Base-by-base conservation (phyloP, 2,797 vertebrate species). In the Linurgus olivaceus region DNA sequence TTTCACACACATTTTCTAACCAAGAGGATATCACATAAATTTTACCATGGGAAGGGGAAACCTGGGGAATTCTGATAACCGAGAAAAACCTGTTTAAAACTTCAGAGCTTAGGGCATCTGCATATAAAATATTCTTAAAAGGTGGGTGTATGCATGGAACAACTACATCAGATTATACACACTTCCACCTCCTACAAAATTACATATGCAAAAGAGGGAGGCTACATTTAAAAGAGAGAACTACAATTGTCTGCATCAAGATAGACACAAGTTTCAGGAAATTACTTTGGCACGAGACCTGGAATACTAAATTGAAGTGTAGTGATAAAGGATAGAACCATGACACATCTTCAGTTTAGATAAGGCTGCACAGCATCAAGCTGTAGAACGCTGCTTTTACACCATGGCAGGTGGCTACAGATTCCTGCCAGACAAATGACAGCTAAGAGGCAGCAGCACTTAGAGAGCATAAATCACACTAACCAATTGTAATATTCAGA, bases 211-310 rank as follows among this genome's bases (percentile, higher is more conserved):
- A 93, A 94, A 90, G 76, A 94, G 51, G 70, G 58, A 96, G 54
- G 54, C 48, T 91, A 47, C 58, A 66, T 81, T 73, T 83, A 70
- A 77, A 95, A 94, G 19, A 54, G 35, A 54, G 40, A 84, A n/a
- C 35, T 89, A 42, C 68, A 80, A 45, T 81, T 83, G 75, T 62
- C 68, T 93, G 26, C 12, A 95, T 95, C 72, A 86, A 94, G 91
- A 93, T 80, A 92, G 84, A 72, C 47, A 40, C 57, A 80, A 62
- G 75, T 38, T 90, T 72, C 85, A 93, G 92, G 95, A 97, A 96
- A 91, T 88, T 3, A 90, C 91, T 88, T 97, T 93, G 94, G 91
- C 94, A 96, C 17, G 0, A 86, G 87, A 29, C 70, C 52, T 58
- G 48, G 66, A 88, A 87, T 35, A 59, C 52, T 71, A 87, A 91